phyloP scores from a whole-genome alignment of 1,140 invertebrate species.

The Drepana arcuata region DNA sequence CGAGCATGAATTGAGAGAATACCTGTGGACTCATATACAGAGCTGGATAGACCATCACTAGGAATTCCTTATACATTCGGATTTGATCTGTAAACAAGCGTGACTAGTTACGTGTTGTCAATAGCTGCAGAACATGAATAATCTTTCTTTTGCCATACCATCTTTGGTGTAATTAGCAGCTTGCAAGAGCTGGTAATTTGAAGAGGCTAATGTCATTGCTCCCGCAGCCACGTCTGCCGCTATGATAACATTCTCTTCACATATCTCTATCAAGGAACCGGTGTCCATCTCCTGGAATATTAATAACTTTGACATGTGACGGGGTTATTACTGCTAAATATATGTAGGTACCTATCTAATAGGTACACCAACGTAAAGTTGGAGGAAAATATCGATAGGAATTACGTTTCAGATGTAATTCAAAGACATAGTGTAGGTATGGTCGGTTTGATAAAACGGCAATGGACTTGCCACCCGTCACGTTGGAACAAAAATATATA shows the following conservation, averaged over 20 bases:
- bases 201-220: slow-evolving; percentile 18
- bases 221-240: slow-evolving; percentile 23
- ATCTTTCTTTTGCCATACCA: no score
- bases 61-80: slow-evolving; percentile 50
- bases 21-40: slow-evolving; percentile 48
- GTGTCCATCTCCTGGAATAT: slow-evolving; percentile 23
- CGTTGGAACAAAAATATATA: no score
- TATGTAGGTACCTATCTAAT: no score
- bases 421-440: no score
- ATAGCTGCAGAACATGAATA: no score
- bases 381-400: no score
- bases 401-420: no score
- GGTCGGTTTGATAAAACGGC: no score
- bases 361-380: no score
- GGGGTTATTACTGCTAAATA: no score
- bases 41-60: slow-evolving; percentile 51
- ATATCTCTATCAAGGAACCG: slow-evolving; percentile 34
- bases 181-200: slow-evolving; percentile 26
- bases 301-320: neutral
- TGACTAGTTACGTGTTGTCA: no score
- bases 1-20: slow-evolving; percentile 56
- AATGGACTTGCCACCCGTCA: no score
- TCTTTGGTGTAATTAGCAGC: slow-evolving; percentile 40
- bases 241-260: slow-evolving; percentile 34
- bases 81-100: slow-evolving; percentile 36